Evolutionary conservation across 2,797 vertebrate species (phyloP).

Genomic region (Monodelphis domestica): DNA sequence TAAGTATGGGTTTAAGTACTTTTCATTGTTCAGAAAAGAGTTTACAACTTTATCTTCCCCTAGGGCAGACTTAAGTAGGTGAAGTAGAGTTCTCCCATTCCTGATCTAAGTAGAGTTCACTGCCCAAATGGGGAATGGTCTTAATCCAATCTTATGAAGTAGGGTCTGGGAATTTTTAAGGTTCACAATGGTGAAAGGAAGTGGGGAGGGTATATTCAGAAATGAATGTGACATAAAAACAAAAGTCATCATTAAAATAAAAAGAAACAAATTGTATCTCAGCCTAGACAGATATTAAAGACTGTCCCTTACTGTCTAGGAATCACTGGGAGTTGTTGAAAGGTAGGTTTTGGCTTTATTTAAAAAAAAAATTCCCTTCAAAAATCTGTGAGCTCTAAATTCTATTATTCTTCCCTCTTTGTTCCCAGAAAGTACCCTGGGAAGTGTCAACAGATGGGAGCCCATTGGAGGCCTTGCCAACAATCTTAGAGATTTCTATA

Average conservation of each 20-base stretch:
- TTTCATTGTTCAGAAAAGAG: too few relatives aligned
- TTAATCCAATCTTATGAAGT: too few relatives aligned
- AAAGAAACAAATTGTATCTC: not conserved
- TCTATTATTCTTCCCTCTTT: not conserved
- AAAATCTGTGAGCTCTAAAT: not conserved
- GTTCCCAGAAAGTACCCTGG: not conserved
- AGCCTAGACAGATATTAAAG: not conserved
- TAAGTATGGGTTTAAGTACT: too few relatives aligned
- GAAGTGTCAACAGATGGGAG: not conserved
- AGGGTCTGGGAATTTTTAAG: too few relatives aligned
- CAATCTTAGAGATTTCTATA: not conserved
- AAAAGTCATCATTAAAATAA: not conserved
- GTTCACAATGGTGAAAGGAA: too few relatives aligned
- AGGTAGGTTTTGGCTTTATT: not conserved
- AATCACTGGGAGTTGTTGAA: not conserved
- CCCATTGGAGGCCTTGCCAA: not conserved
- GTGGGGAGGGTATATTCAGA: not conserved
- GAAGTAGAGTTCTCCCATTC: too few relatives aligned
- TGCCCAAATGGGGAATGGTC: too few relatives aligned
- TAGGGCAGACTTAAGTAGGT: too few relatives aligned
- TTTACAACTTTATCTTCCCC: too few relatives aligned
- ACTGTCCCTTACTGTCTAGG: not conserved
- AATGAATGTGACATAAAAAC: not conserved
- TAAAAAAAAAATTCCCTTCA: not conserved
- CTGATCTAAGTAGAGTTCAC: too few relatives aligned